Evolutionary conservation across 1,140 invertebrate species (phyloP).

Genomic region (Zaprionus camerounensis): DNA sequence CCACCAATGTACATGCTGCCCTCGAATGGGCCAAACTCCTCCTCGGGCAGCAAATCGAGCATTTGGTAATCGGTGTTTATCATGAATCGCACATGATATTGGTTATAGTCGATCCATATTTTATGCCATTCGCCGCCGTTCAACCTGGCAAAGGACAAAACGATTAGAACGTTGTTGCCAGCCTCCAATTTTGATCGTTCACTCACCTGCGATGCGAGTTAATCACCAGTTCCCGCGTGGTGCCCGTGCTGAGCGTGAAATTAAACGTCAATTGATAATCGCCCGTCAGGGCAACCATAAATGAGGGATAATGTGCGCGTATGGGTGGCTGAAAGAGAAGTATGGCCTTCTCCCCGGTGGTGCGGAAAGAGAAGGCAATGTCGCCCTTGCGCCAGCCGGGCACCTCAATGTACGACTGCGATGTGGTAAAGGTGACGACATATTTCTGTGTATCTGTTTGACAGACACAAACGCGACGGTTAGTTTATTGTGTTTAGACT

Average conservation of each 20-base stretch:
- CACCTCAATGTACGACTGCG: slow-evolving; percentile 95
- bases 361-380: slow-evolving; percentile 96
- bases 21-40: slow-evolving; percentile 96
- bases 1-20: slow-evolving; percentile 97
- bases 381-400: slow-evolving; percentile 96
- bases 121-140: slow-evolving; percentile 98
- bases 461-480: slow-evolving; percentile 12
- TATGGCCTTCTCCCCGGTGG: slow-evolving; percentile 94
- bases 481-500: neutral
- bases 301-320: slow-evolving; percentile 93
- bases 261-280: slow-evolving; percentile 95
- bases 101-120: slow-evolving; percentile 96
- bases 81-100: slow-evolving; percentile 97
- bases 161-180: neutral
- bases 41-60: slow-evolving; percentile 92
- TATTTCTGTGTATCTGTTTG: slow-evolving; percentile 93
- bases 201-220: slow-evolving; percentile 88
- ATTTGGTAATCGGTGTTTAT: slow-evolving; percentile 95
- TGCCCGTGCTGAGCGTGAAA: slow-evolving; percentile 94
- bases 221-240: slow-evolving; percentile 91
- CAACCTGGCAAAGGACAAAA: slow-evolving; percentile 84
- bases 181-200: neutral
- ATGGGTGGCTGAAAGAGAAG: slow-evolving; percentile 95
- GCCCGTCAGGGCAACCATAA: slow-evolving; percentile 94
- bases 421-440: slow-evolving; percentile 96